Evolutionary conservation across 2,888 invertebrate genomes (phyloP).

Genomic region (Acleris laterana): DNA sequence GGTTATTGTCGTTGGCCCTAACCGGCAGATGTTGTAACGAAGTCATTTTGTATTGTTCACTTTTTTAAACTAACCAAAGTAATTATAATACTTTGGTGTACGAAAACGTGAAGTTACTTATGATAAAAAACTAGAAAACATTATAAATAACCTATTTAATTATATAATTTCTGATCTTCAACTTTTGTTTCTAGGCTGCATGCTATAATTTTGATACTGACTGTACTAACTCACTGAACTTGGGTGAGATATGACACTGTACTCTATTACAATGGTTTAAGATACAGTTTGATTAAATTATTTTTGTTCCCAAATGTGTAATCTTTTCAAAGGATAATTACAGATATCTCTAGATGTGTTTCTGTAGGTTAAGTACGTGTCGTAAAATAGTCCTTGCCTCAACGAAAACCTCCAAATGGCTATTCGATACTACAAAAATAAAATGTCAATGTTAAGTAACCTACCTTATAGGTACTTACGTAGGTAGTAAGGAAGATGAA

Average conservation of each 20-base stretch:
- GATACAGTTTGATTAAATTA: not conserved
- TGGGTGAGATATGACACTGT: constrained; percentile 1
- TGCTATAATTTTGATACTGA: constrained; percentile 4
- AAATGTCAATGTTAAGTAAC: no score
- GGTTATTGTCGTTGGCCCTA: constrained; percentile 39
- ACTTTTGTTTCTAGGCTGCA: no score
- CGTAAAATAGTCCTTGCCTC: constrained; percentile 18
- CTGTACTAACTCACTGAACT: constrained; percentile 13
- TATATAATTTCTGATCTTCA: no score
- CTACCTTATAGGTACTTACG: no score
- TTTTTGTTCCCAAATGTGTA: constrained; percentile 1
- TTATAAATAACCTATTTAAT: no score
- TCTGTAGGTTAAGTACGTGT: constrained; percentile 21
- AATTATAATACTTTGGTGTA: no score
- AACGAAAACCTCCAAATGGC: not conserved
- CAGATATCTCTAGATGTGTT: constrained; percentile 6
- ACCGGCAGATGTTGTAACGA: constrained; percentile 27
- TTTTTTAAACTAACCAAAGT: no score
- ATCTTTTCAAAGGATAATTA: constrained; percentile 25
- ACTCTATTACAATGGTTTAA: not conserved
- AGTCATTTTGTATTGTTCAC: not conserved
- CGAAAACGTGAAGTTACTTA: no score
- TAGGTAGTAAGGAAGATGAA: no score
- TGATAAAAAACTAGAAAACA: no score
- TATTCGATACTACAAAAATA: not conserved